A percentile compares a stretch with the other conserved stretches of the same genome.
phyloP scores from a whole-genome alignment of 2,888 invertebrate species.

The Aspidiotus rigidus region DNA sequence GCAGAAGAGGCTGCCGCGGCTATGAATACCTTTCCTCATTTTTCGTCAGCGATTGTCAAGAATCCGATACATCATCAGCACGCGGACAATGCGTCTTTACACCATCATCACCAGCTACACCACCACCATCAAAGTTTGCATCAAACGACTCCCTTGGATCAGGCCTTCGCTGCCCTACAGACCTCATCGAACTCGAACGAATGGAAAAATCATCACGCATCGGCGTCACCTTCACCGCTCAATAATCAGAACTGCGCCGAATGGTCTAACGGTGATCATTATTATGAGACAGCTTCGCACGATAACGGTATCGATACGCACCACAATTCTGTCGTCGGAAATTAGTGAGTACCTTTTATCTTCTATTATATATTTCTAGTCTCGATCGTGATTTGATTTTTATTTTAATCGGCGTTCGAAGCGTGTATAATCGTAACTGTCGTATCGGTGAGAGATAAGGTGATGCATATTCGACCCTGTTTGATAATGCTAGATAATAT shows the following conservation, averaged over 20 bases:
- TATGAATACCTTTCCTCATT: neutral
- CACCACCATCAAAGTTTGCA: neutral
- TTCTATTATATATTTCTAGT: too few relatives aligned
- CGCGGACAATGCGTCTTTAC: neutral
- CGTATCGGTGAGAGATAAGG: too few relatives aligned
- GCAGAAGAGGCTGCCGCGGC: neutral
- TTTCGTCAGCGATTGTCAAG: neutral
- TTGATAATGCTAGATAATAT: too few relatives aligned
- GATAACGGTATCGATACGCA: too few relatives aligned
- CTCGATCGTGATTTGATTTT: too few relatives aligned
- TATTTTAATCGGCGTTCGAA: too few relatives aligned
- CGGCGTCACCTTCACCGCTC: constrained; percentile 6
- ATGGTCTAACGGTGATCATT: neutral
- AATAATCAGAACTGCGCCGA: constrained; percentile 3
- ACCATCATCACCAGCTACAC: constrained; percentile 5
- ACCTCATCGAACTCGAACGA: neutral
- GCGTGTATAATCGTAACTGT: too few relatives aligned
- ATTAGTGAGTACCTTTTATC: too few relatives aligned
- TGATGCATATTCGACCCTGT: too few relatives aligned
- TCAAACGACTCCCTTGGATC: neutral
- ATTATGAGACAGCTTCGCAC: too few relatives aligned
- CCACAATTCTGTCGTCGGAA: too few relatives aligned
- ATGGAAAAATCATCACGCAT: constrained; percentile 1
- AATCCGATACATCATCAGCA: constrained; percentile 6
- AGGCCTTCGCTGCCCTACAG: neutral